Conservation (phyloP, 2,888 invertebrate species). For the Thereva unica region DNA sequence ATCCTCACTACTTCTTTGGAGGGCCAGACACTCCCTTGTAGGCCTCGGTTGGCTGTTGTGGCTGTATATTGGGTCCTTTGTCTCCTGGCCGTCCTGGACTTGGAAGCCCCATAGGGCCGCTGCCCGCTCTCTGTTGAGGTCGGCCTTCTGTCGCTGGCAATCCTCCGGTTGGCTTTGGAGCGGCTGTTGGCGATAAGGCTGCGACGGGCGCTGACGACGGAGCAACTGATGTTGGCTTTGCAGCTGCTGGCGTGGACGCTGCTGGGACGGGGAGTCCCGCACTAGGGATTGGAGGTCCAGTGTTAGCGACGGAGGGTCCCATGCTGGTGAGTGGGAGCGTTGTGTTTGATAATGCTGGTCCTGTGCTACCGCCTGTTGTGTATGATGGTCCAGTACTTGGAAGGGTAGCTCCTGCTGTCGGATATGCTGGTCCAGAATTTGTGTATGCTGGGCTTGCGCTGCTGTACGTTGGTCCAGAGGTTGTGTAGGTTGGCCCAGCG, state of each 20-base stretch:
- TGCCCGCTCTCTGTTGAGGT: slow-evolving; percentile 56
- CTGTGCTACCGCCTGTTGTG: no score
- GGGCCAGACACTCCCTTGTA: slow-evolving; percentile 49
- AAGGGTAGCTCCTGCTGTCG: not conserved
- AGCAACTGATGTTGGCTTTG: not conserved
- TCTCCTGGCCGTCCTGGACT: slow-evolving; percentile 48
- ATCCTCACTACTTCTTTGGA: slow-evolving; percentile 44
- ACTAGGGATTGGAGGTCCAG: slow-evolving; percentile 32
- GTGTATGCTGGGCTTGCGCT: not conserved
- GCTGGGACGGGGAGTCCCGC: slow-evolving; percentile 39
- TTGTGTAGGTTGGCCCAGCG: not conserved
- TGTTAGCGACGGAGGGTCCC: no score
- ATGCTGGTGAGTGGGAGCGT: no score
- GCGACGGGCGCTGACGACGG: slow-evolving; percentile 21
- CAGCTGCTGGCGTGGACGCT: slow-evolving; percentile 30
- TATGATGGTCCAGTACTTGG: no score
- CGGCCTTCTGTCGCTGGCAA: slow-evolving; percentile 46
- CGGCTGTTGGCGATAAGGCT: slow-evolving; percentile 37
- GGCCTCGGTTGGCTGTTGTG: slow-evolving; percentile 59
- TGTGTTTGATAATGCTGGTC: no score
- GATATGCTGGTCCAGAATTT: not conserved
- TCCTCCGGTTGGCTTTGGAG: slow-evolving; percentile 30
- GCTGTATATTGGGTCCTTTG: slow-evolving; percentile 47
- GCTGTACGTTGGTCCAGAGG: not conserved
- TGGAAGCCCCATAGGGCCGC: slow-evolving; percentile 56